Evolutionary conservation across 1,140 invertebrate species (phyloP), one percentile per base, ranked within the genome.

Genomic region (Charaxes varanes): DNA sequence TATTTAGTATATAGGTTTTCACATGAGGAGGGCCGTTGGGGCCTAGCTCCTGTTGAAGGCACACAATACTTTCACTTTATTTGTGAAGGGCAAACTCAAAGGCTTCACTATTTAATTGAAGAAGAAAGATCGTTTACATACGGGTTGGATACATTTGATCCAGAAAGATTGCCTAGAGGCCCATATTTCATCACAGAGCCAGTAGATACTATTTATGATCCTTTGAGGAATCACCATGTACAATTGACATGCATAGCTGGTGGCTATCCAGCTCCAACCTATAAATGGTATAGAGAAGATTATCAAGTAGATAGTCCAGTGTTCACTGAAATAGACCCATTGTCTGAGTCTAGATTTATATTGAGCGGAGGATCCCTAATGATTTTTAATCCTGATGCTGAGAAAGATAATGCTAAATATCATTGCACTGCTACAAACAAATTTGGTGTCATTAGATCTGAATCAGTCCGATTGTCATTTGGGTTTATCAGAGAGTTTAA

Each of bases 401-500:
- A 88, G 42, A 77, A 84, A 43, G 96, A 98, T 70, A 87, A 93
- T 70, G 94, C 95, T 7, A 90, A 90, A 12, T 98, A 97, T 83
- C 94, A 97, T 66, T 99, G 97, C 61, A 92, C 92, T 53, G 96
- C 96, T 3, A 86, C 87, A 6, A 99, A 99, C 78, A 88, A 90
- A 60, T 97, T 90, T 87, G 97, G 97, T 7, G 90, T 90, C 0
- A 92, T 98, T 28, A 87, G 94, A 4, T 97, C 96, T 3, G 92
- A 95, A 72, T 95, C 91, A 64, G 94, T 96, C 0, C 86, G 92
- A 45, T 65, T 99, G 0, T 92, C 92, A 13, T 98, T 97, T 87
- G 96, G 95, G 12, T 96, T 92, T 66, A 96, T 97, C 46, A 87
- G 92, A 50, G 94, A 97, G 79, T 97, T 97, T 62, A 97, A 96